A percentile compares a stretch with the other conserved stretches of the same genome.
Conservation (phyloP, 2,797 vertebrate species). For the Atherinosoma microstoma region DNA sequence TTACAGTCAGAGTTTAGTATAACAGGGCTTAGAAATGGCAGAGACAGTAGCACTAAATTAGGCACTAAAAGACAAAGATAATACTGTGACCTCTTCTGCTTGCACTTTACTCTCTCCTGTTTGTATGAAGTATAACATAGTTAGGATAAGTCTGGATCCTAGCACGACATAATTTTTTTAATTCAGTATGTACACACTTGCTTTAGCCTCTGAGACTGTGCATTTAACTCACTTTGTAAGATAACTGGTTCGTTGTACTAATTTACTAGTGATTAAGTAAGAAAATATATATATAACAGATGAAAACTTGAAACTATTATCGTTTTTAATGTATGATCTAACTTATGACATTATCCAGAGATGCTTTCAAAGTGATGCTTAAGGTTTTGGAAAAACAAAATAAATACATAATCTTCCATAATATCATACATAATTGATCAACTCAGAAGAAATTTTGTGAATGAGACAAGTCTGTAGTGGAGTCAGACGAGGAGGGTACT, state of each 20-base stretch:
- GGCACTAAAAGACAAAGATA: not conserved
- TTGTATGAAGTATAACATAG: not conserved
- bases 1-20: not conserved
- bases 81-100: not conserved
- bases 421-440: not conserved
- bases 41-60: not conserved
- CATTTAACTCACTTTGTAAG: not conserved
- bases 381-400: not conserved
- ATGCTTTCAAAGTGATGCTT: conserved; percentile 1
- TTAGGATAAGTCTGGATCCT: not conserved
- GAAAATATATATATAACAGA: not conserved
- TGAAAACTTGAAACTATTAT: not conserved
- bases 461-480: conserved; percentile 30
- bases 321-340: not conserved
- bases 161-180: not conserved
- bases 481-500: conserved; percentile 52
- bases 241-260: not conserved
- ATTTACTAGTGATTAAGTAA: not conserved
- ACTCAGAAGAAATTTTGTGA: conserved; percentile 2
- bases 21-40: not conserved
- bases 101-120: not conserved
- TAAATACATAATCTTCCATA: rapidly evolving
- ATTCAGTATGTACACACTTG: not conserved
- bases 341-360: conserved; percentile 12
- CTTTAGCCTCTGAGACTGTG: not conserved